Conservation (phyloP, 2,113 vertebrate species). For the Heterotilapia buettikoferi region DNA sequence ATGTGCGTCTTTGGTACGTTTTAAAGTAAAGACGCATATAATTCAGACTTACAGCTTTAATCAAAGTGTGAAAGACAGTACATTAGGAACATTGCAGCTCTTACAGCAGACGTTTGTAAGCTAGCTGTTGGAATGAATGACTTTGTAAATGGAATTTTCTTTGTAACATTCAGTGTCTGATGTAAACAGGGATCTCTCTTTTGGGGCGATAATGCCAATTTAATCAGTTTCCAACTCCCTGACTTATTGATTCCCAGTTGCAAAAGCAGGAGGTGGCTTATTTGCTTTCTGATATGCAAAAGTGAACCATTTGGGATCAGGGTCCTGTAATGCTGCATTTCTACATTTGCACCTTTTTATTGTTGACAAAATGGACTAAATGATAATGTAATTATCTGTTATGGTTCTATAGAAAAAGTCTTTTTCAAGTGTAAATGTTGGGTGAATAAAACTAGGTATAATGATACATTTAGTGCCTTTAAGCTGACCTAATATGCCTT, state of each 20-base stretch:
- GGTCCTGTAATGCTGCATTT: neutral
- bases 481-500: conserved; percentile 29
- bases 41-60: neutral
- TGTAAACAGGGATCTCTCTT: neutral
- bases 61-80: neutral
- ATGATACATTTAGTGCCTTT: neutral
- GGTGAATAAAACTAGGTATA: neutral
- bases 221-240: neutral
- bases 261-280: neutral
- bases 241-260: neutral
- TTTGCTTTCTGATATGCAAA: conserved; percentile 14
- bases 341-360: conserved; percentile 17
- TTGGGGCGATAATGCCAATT: neutral
- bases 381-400: neutral
- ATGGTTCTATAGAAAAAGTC: neutral
- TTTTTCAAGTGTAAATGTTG: neutral
- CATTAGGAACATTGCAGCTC: neutral
- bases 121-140: neutral
- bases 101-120: neutral
- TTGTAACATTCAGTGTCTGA: neutral
- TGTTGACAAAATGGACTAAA: neutral
- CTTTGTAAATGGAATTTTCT: neutral
- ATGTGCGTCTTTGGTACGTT: conserved; percentile 6
- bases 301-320: conserved; percentile 19
- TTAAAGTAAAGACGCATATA: neutral